Base-by-base conservation (phyloP, 2,888 invertebrate genomes). In the Pocota personata region DNA sequence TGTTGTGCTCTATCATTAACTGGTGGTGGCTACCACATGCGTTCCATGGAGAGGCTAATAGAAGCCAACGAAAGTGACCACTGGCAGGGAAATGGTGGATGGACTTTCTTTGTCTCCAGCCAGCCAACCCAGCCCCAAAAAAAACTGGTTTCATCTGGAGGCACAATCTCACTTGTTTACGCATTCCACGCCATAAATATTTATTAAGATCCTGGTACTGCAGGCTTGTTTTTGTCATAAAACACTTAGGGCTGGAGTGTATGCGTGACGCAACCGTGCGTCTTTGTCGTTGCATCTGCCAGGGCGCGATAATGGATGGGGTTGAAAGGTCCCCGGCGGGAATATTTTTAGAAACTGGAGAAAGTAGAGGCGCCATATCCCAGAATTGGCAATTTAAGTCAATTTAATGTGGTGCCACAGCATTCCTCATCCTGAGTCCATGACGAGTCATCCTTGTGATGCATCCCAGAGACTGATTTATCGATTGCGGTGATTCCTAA, bases 111-210 rank as follows among this genome's bases (percentile, higher is more conserved):
- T 86, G 86, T 86, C 21, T 72, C 46, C 50, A 14, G 48, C 32
- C 32, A 24, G 40, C 35, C 46, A 16, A n/a, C n/a, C n/a, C n/a
- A n/a, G n/a, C n/a, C n/a, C n/a, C n/a, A n/a, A n/a, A n/a, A n/a
- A n/a, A 40, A 66, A 37, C 46, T 40, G 72, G 52, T 16, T 37
- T 48, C 46, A 64, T 71, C 64, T 27, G 30, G 43, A 48, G 48
- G 24, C 24, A 4, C n/a, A 69, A 75, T 80, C 71, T 67, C 66
- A 66, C 82, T 86, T 86, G 82, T 86, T 82, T 86, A 86, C 86
- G 86, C 82, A 86, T 86, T 86, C 86, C 82, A 67, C 67, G 76
- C 86, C 82, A 86, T 86, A 86, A 86, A 86, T 86, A 86, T 86
- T 86, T 86, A 86, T 86, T 86, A 86, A 86, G 86, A 77, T 82